Evolutionary conservation across 2,113 vertebrate genomes (phyloP).

Genomic region (Mohoua ochrocephala): DNA sequence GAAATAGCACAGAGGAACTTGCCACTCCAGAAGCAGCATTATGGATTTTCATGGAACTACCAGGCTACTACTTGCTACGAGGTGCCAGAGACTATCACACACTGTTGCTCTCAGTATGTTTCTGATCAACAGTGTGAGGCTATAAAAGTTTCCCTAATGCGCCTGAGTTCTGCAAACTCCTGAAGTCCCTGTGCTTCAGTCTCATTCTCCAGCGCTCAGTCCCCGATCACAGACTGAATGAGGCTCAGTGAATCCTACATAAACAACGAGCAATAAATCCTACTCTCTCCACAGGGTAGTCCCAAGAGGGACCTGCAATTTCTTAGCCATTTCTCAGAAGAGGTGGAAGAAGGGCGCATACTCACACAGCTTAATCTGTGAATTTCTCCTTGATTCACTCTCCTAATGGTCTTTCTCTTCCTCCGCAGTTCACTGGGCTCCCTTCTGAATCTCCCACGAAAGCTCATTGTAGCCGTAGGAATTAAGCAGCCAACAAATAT

Average conservation of each 20-base stretch:
- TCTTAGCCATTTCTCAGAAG: background rate
- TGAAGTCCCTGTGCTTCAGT: background rate
- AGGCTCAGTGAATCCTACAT: background rate
- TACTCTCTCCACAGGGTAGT: background rate
- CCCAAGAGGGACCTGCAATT: background rate
- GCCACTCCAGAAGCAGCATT: background rate
- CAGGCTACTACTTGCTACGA: background rate
- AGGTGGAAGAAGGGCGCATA: constrained; percentile 62
- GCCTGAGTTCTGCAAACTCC: background rate
- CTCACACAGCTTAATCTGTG: constrained; percentile 86
- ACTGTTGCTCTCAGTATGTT: fast-evolving
- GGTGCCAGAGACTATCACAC: background rate
- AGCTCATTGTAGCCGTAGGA: constrained; percentile 81
- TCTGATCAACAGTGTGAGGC: fast-evolving
- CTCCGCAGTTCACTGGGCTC: constrained; percentile 85
- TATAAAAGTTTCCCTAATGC: background rate
- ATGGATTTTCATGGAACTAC: background rate
- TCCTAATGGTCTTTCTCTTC: constrained; percentile 76
- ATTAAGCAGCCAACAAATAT: constrained; percentile 12
- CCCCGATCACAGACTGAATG: background rate
- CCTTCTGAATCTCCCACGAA: constrained; percentile 79
- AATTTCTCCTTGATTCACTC: constrained; percentile 77
- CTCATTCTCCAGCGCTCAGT: background rate
- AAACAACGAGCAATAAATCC: background rate
- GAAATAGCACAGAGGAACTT: background rate